Percentiles rank a stretch among this genome's conserved stretches.
phyloP scores from a whole-genome alignment of 2,888 invertebrate species.

The Ophion ventricosus region DNA sequence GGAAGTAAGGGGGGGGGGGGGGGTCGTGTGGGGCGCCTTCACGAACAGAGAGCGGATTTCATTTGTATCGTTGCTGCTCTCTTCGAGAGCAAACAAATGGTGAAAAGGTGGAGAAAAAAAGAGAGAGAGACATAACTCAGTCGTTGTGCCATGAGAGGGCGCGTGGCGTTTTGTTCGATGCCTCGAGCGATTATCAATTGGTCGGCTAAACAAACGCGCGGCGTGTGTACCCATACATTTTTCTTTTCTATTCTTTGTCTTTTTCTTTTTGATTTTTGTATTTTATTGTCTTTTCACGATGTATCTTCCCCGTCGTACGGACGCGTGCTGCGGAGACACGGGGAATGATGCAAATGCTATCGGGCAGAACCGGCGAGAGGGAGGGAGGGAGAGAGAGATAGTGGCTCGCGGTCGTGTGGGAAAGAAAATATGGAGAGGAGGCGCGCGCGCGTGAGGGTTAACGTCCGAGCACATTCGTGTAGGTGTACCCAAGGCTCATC shows the following conservation, averaged over 20 bases:
- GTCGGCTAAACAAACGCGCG: slow-evolving; percentile 35
- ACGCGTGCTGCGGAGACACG: slow-evolving; percentile 55
- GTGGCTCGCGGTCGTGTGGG: slow-evolving; percentile 46
- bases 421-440: slow-evolving; percentile 60
- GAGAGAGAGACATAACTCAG: not conserved
- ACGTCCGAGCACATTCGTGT: slow-evolving; percentile 57
- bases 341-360: slow-evolving; percentile 51
- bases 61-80: not conserved
- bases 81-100: not conserved
- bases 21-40: not conserved
- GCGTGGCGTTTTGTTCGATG: slow-evolving; percentile 31
- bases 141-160: slow-evolving; percentile 4
- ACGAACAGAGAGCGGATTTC: not conserved
- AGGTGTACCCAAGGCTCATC: slow-evolving; percentile 60
- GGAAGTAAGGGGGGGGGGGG: not conserved
- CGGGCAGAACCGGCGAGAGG: slow-evolving; percentile 45
- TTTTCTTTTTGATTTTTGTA: not conserved
- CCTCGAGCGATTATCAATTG: slow-evolving; percentile 42
- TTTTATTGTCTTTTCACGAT: not conserved
- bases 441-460: slow-evolving; percentile 49
- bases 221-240: slow-evolving; percentile 5
- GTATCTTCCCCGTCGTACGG: slow-evolving; percentile 44
- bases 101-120: not conserved
- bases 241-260: slow-evolving; percentile 4
- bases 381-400: slow-evolving; percentile 21